Evolutionary conservation across 1,140 invertebrate species (phyloP), one percentile per base, ranked within the genome.

Genomic region (Parapsyche elsis): DNA sequence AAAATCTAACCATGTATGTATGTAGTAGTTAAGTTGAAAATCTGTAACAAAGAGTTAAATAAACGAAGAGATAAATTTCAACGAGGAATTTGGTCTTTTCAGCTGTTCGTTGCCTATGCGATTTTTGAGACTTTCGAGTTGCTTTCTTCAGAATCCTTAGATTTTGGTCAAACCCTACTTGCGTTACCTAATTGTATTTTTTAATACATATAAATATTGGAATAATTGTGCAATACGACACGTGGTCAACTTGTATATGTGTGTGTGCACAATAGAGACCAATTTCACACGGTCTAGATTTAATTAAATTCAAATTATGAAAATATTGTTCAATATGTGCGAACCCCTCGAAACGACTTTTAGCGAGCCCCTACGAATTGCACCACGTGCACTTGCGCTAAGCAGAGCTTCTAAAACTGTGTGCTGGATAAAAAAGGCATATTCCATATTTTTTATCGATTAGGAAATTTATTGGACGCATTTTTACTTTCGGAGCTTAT

Each of bases 241-340:
- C 45, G 26, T 14, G 16, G 19, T 14, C 12, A 5, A 26, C 19
- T 73, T 75, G 49, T 49, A 30, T 23, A 67, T 24, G 19, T 67
- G 21, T 67, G 45, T 44, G n/a, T 75, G 12, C 14, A 46, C 10
- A 46, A 12, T 21, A 44, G 14, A 23, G n/a, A 14, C 24, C 64
- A 75, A 73, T 77, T 81, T 83, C 80, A 49, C 78, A 83, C 80
- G 82, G 76, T 57, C 26, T 49, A 73, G 61, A 81, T 83, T 83
- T 83, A 83, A 83, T 83, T 80, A 83, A 83, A 83, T 74, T 73
- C 74, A 83, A 83, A 83, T 83, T 79, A 83, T 75, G 23, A 80
- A 78, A 83, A 83, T 80, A 83, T 83, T 71, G 45, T 30, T 30
- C 30, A 78, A 71, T 78, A 70, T 49, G 45, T 70, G 30, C 45